Percentiles rank a stretch among this genome's conserved stretches.
These are phyloP conservation scores for Drosophila anceps DNA, from an alignment of 2,888 invertebrate genomes.

Conservation along the genomic window DNA sequence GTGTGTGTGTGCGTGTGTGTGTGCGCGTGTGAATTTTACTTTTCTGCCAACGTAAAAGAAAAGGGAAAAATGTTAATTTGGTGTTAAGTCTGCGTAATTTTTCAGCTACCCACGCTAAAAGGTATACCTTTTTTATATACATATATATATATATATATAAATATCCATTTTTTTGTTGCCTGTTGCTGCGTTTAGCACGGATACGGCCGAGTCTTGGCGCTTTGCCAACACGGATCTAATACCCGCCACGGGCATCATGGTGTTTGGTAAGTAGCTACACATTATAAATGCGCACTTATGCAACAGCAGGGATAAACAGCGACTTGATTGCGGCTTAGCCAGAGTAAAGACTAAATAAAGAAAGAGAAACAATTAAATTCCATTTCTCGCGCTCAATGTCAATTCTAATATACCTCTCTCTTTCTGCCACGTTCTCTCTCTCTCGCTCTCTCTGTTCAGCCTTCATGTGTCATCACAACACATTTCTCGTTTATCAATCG, in stretches of 20 bases:
- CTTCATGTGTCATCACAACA: slow-evolving; percentile 97
- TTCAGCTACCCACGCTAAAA: slow-evolving; percentile 20
- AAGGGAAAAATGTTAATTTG: slow-evolving; percentile 75
- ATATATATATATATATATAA: too few relatives aligned
- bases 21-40: slow-evolving; percentile 53
- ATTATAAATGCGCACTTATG: slow-evolving; percentile 22
- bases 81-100: slow-evolving; percentile 79
- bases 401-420: slow-evolving; percentile 17
- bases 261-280: slow-evolving; percentile 88
- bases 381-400: slow-evolving; percentile 18
- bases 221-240: slow-evolving; percentile 91
- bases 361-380: slow-evolving; percentile 27
- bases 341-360: not conserved
- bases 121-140: slow-evolving; percentile 6
- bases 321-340: slow-evolving; percentile 6
- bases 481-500: slow-evolving; percentile 93
- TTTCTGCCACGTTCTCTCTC: slow-evolving; percentile 23
- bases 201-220: slow-evolving; percentile 89
- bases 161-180: slow-evolving; percentile 19
- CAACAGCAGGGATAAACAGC: slow-evolving; percentile 22
- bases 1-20: not conserved
- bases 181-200: slow-evolving; percentile 87
- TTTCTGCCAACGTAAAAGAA: slow-evolving; percentile 23
- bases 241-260: slow-evolving; percentile 93
- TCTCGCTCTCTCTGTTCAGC: slow-evolving; percentile 85